phyloP scores from a whole-genome alignment of 2,113 vertebrate genomes.

The Arvicanthis niloticus region DNA sequence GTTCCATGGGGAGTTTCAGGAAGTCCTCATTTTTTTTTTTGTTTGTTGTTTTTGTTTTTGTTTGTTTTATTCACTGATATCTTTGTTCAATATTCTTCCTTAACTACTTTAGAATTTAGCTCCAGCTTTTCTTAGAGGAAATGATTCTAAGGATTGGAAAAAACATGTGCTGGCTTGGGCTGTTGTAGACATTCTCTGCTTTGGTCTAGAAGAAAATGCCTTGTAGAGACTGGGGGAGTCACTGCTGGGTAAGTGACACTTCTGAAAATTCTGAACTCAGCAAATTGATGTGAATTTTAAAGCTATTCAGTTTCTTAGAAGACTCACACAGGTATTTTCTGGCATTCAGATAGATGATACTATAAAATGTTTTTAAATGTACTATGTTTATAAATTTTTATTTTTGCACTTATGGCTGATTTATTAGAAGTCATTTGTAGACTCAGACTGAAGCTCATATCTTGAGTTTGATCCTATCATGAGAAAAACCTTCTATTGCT shows the following conservation, averaged over 20 bases:
- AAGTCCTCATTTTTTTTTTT: not conserved
- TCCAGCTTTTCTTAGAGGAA: not conserved
- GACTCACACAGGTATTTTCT: too few relatives aligned
- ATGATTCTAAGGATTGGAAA: not conserved
- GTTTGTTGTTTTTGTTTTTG: not conserved
- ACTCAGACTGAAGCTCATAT: not conserved
- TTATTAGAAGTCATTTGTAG: not conserved
- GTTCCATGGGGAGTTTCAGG: not conserved
- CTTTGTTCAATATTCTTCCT: not conserved
- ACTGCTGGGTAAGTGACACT: not conserved
- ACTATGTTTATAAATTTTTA: slow-evolving; percentile 44
- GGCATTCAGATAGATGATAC: too few relatives aligned
- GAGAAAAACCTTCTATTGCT: not conserved
- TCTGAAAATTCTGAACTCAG: not conserved
- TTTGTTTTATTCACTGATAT: not conserved
- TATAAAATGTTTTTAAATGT: not conserved
- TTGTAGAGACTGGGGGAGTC: not conserved
- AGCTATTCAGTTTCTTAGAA: not conserved
- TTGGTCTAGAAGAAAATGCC: not conserved
- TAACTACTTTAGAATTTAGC: not conserved
- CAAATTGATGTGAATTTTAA: not conserved
- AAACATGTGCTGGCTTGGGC: not conserved
- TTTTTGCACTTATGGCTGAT: not conserved
- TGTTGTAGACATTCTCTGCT: not conserved
- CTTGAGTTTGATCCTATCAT: not conserved